Conservation (phyloP, 2,888 invertebrate genomes). For the Polyommatus iphigenia region DNA sequence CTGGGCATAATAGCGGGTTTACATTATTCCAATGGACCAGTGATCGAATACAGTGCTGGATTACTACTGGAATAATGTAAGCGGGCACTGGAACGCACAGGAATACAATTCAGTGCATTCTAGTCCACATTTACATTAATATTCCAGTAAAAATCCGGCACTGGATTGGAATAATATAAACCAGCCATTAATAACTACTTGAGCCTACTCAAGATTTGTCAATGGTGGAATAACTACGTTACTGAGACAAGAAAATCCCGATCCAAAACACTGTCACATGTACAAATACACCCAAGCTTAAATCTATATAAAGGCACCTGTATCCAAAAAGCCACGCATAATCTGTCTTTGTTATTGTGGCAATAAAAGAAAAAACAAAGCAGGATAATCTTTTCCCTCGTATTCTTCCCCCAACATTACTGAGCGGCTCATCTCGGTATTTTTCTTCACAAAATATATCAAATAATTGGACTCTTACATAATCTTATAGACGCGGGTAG, state of each 20-base stretch:
- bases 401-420: neutral
- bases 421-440: conserved; percentile 3
- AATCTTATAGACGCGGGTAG: neutral
- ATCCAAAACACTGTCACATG: neutral
- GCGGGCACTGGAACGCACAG: too few species aligned
- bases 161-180: too few species aligned
- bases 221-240: neutral
- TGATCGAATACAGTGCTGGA: too few species aligned
- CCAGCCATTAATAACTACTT: too few species aligned
- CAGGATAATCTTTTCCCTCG: conserved; percentile 21
- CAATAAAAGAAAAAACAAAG: conserved; percentile 26
- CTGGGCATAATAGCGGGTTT: too few species aligned
- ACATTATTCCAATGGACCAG: too few species aligned
- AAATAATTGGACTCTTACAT: conserved; percentile 4
- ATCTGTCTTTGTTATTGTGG: conserved; percentile 26
- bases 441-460: conserved; percentile 13
- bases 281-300: neutral
- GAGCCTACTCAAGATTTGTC: too few species aligned
- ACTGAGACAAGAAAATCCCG: neutral
- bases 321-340: conserved; percentile 15
- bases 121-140: too few species aligned
- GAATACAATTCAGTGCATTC: too few species aligned
- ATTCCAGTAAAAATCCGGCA: too few species aligned
- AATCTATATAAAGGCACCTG: neutral
- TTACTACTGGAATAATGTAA: too few species aligned